A percentile compares a stretch with the other conserved stretches of the same genome.
Conservation (phyloP, 2,888 invertebrate genomes). For the Cyrtodaria siliqua region DNA sequence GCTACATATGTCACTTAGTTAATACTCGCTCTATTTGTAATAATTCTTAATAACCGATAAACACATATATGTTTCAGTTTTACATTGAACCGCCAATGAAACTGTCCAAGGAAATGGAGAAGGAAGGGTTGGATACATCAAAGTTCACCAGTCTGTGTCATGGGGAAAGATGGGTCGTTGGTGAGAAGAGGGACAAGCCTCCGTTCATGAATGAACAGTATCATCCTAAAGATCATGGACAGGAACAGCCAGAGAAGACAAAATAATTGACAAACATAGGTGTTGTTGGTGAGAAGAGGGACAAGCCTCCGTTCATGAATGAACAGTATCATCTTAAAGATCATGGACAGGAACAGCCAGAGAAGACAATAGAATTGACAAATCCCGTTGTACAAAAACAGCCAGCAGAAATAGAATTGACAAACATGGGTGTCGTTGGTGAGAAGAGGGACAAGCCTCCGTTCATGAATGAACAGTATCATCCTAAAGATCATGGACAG, state of each 20-base stretch:
- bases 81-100: conserved; percentile 41
- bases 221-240: no score
- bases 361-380: no score
- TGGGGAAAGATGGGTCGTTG: conserved; percentile 54
- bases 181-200: conserved; percentile 19
- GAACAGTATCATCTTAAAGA: no score
- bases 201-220: conserved; percentile 22
- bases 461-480: conserved; percentile 20
- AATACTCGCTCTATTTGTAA: no score
- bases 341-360: no score
- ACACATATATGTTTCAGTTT: conserved; percentile 20
- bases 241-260: no score
- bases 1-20: no score
- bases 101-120: conserved; percentile 27
- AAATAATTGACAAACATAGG: no score
- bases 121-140: conserved; percentile 2
- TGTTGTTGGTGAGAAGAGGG: conserved; percentile 33
- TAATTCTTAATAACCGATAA: no score
- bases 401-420: no score
- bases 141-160: conserved; percentile 30
- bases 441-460: conserved; percentile 15
- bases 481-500: no score
- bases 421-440: conserved; percentile 49
- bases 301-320: conserved; percentile 29
- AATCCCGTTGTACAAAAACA: no score